Evolutionary conservation across 2,888 invertebrate genomes (phyloP).

Genomic region (Nemurella pictetii): DNA sequence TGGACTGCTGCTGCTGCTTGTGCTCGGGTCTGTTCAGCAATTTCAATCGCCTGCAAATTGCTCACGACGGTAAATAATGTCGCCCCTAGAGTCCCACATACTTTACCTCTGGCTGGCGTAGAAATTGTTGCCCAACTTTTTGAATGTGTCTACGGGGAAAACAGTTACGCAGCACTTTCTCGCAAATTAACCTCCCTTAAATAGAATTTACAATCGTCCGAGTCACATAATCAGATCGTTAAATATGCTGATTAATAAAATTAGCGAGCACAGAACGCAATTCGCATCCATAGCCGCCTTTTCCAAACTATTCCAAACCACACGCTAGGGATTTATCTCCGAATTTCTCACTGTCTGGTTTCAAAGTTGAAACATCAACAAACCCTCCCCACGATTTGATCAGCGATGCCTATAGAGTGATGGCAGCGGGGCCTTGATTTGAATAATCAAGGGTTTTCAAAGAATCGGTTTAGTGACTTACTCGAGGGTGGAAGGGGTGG

Average conservation of each 20-base stretch:
- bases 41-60: not conserved
- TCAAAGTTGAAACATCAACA: not conserved
- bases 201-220: not conserved
- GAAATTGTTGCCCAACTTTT: not conserved
- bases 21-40: not conserved
- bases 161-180: not conserved
- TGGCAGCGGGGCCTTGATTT: not conserved
- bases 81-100: not conserved
- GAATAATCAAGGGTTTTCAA: slow-evolving; percentile 31
- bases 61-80: not conserved
- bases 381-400: not conserved
- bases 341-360: too few species aligned
- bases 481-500: not conserved
- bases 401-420: not conserved
- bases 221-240: not conserved
- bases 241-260: not conserved
- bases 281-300: not conserved
- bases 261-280: not conserved
- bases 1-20: not conserved
- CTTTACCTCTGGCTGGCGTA: not conserved
- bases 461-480: slow-evolving; percentile 11
- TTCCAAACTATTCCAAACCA: not conserved
- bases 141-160: not conserved
- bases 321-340: not conserved
- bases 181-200: not conserved